Evolutionary conservation across 2,888 invertebrate genomes (phyloP).

Genomic region (Scelioninae gen. 1): DNA sequence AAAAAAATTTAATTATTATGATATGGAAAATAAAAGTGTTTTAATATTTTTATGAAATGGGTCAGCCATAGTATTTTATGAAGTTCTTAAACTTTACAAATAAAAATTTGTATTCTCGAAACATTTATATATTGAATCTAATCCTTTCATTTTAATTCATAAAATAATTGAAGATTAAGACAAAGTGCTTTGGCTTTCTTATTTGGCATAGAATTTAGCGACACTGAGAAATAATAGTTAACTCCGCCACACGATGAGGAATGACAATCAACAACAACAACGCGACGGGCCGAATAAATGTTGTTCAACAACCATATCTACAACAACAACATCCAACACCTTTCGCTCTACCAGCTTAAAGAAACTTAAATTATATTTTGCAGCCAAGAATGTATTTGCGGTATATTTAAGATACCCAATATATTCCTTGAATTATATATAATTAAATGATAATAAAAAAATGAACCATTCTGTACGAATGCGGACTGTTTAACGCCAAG

Average conservation of each 20-base stretch:
- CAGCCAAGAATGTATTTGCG: slow-evolving; percentile 76
- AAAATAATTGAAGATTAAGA: neutral
- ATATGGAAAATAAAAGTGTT: slow-evolving; percentile 41
- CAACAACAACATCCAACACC: slow-evolving; percentile 34
- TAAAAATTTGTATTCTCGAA: too few relatives aligned
- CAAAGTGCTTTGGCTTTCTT: slow-evolving; percentile 70
- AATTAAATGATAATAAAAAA: slow-evolving; percentile 20
- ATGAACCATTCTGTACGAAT: slow-evolving; percentile 33
- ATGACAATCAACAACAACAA: slow-evolving; percentile 78
- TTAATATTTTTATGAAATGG: slow-evolving; percentile 17
- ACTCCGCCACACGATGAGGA: slow-evolving; percentile 69
- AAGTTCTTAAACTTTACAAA: too few relatives aligned
- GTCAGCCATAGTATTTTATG: slow-evolving; percentile 44
- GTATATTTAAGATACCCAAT: slow-evolving; percentile 35
- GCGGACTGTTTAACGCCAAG: slow-evolving; percentile 71
- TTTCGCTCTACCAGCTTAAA: slow-evolving; percentile 74
- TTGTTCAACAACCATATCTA: slow-evolving; percentile 55
- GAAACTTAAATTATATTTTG: slow-evolving; percentile 73
- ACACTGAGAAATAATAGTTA: slow-evolving; percentile 48
- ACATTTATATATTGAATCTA: too few relatives aligned
- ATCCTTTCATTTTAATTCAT: too few relatives aligned
- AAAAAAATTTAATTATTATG: neutral
- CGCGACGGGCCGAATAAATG: slow-evolving; percentile 74
- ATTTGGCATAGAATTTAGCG: slow-evolving; percentile 27
- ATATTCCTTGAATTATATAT: slow-evolving; percentile 44